These are phyloP conservation scores for Lipotes vexillifer DNA, from an alignment of 2,113 vertebrate species.

Conservation along the genomic window DNA sequence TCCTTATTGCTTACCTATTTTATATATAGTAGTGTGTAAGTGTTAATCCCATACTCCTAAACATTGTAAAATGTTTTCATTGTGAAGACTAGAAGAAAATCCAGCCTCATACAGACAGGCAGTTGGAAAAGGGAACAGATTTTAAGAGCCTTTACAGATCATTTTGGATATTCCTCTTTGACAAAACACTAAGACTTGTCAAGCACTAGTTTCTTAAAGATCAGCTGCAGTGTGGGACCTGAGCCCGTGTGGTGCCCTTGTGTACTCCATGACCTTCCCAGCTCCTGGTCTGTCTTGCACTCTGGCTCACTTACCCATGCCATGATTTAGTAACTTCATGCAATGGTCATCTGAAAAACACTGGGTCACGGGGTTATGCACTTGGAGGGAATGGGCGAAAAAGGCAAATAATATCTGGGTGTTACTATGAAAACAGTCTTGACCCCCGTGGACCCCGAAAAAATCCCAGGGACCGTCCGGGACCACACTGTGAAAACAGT, in stretches of 20 bases:
- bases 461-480: background rate
- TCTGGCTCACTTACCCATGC: background rate
- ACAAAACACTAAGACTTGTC: background rate
- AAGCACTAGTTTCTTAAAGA: background rate
- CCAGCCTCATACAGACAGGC: background rate
- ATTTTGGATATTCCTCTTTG: background rate
- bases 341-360: background rate
- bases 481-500: background rate
- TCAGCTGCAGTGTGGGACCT: background rate
- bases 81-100: background rate
- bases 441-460: background rate
- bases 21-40: background rate
- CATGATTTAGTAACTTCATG: background rate
- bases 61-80: background rate
- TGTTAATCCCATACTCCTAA: background rate
- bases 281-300: background rate
- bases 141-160: background rate
- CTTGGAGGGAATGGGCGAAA: background rate
- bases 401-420: background rate
- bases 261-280: background rate
- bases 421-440: background rate
- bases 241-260: background rate
- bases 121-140: background rate
- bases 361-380: background rate
- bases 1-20: background rate